Evolutionary conservation across 2,888 invertebrate genomes (phyloP).

Genomic region (Drosophila recens): DNA sequence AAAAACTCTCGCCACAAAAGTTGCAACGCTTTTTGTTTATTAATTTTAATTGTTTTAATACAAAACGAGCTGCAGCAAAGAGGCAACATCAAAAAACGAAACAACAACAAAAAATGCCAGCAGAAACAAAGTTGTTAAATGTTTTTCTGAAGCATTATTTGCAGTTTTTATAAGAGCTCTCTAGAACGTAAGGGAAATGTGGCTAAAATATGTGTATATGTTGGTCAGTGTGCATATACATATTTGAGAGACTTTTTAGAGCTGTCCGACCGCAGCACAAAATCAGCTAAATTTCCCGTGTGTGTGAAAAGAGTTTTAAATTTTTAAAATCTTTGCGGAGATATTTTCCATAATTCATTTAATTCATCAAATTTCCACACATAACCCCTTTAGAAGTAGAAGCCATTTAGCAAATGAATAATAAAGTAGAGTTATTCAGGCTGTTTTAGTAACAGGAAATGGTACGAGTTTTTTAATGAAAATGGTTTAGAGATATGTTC

Average conservation of each 20-base stretch:
- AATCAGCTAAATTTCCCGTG: slow-evolving; percentile 32
- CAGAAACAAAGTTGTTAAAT: slow-evolving; percentile 42
- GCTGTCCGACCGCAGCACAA: slow-evolving; percentile 12
- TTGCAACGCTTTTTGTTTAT: slow-evolving; percentile 64
- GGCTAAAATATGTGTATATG: slow-evolving; percentile 24
- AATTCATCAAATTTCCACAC: neutral
- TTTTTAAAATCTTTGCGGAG: slow-evolving; percentile 21
- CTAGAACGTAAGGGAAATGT: slow-evolving; percentile 18
- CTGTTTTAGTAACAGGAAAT: neutral
- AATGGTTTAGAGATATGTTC: neutral
- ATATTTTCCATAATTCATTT: slow-evolving; percentile 21
- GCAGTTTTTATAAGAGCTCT: slow-evolving; percentile 25
- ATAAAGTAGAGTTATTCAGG: neutral
- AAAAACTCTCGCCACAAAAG: slow-evolving; percentile 61
- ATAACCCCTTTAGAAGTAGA: neutral
- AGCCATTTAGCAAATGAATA: slow-evolving; percentile 4
- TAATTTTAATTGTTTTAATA: slow-evolving; percentile 70
- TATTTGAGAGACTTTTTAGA: slow-evolving; percentile 26
- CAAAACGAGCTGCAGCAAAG: slow-evolving; percentile 32
- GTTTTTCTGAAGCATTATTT: slow-evolving; percentile 20
- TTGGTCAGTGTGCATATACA: slow-evolving; percentile 13
- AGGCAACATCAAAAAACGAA: slow-evolving; percentile 3
- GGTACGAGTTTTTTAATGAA: neutral
- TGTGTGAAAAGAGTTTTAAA: slow-evolving; percentile 18
- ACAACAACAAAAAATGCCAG: slow-evolving; percentile 11